Evolutionary conservation across 2,888 invertebrate species (phyloP).

Genomic region (Drosophila affinis): DNA sequence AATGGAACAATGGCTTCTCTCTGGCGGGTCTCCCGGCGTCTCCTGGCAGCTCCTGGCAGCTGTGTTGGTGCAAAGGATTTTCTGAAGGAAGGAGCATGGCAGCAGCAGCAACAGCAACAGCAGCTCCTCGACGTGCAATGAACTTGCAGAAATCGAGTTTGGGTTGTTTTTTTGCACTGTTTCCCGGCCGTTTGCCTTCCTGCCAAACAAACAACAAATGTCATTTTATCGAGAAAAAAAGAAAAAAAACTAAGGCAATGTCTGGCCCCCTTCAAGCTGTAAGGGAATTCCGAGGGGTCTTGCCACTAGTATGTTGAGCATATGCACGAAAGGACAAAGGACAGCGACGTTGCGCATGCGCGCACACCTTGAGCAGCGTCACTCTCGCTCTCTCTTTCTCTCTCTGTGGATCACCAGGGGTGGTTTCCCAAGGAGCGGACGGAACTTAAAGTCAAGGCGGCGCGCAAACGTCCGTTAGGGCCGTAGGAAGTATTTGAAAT

Average conservation of each 20-base stretch:
- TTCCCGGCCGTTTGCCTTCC: constrained; percentile 37
- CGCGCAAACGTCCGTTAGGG: constrained; percentile 63
- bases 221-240: constrained; percentile 44
- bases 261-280: constrained; percentile 42
- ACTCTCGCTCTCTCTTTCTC: constrained; percentile 8
- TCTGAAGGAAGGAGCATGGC: constrained; percentile 33
- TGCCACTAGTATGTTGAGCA: constrained; percentile 58
- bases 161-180: constrained; percentile 53
- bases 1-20: constrained; percentile 54
- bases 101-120: constrained; percentile 8
- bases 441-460: constrained; percentile 59
- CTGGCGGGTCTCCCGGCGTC: constrained; percentile 16
- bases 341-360: constrained; percentile 67
- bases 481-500: constrained; percentile 53
- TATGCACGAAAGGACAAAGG: constrained; percentile 60
- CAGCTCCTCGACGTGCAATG: constrained; percentile 47
- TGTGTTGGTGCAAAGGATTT: constrained; percentile 72
- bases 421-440: constrained; percentile 54
- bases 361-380: constrained; percentile 68
- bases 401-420: constrained; percentile 43
- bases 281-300: constrained; percentile 59
- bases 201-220: constrained; percentile 70
- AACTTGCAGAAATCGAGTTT: constrained; percentile 59
- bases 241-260: constrained; percentile 12
- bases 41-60: constrained; percentile 50